Conservation (phyloP, 1,140 invertebrate genomes). For the Saxidomus purpurata region DNA sequence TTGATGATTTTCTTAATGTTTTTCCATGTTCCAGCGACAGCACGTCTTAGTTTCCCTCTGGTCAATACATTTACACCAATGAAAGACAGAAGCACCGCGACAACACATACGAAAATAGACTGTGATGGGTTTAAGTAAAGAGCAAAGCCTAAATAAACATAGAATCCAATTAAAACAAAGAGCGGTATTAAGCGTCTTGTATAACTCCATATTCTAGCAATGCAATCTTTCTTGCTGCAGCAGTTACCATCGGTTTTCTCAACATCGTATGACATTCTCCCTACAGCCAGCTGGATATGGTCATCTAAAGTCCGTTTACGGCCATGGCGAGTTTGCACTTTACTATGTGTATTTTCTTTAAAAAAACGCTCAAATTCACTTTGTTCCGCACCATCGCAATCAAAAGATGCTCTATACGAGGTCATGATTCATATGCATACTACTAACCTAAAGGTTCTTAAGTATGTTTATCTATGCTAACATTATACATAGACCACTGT, state of each 20-base stretch:
- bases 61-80: conserved; percentile 40
- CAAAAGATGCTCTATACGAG: no score
- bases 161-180: conserved; percentile 40
- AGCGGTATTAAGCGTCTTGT: background rate
- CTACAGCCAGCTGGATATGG: background rate
- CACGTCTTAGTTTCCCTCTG: background rate
- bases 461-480: no score
- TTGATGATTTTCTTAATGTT: conserved; percentile 5
- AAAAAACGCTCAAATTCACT: no score
- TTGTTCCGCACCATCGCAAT: no score
- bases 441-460: no score
- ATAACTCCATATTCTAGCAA: background rate
- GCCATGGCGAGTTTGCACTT: no score
- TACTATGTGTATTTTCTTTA: no score
- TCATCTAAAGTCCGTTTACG: background rate
- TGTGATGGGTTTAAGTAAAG: conserved; percentile 36
- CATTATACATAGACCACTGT: no score
- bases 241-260: background rate
- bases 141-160: conserved; percentile 48
- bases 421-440: no score
- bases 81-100: background rate
- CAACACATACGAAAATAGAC: conserved; percentile 21
- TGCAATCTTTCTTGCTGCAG: background rate
- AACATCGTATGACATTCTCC: background rate
- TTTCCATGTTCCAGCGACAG: background rate